Evolutionary conservation across 2,888 invertebrate genomes (phyloP).

Genomic region (Cosmia pyralina): DNA sequence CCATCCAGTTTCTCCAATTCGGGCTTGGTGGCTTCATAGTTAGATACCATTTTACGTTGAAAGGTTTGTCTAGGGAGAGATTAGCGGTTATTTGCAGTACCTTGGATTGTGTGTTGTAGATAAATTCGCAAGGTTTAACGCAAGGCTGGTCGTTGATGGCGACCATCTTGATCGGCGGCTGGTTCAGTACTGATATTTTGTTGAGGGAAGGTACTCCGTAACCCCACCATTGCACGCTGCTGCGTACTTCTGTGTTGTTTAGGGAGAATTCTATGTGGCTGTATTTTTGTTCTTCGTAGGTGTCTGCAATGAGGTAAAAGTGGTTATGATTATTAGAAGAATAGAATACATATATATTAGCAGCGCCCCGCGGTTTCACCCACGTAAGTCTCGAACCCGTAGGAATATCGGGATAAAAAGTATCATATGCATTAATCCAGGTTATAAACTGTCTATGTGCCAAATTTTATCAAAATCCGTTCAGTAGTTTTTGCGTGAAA

Average conservation of each 20-base stretch:
- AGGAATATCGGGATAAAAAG: too few relatives aligned
- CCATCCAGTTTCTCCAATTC: slow-evolving; percentile 59
- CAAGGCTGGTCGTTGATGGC: slow-evolving; percentile 75
- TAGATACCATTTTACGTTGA: slow-evolving; percentile 77
- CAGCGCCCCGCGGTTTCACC: too few relatives aligned
- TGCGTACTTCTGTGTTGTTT: slow-evolving; percentile 74
- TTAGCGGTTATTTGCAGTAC: slow-evolving; percentile 77
- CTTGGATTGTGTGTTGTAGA: slow-evolving; percentile 71
- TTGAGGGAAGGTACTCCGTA: slow-evolving; percentile 83
- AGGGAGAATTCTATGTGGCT: slow-evolving; percentile 87
- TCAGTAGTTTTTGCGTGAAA: too few relatives aligned
- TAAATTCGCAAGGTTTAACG: slow-evolving; percentile 74
- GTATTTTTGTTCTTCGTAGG: slow-evolving; percentile 90
- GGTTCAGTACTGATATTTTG: slow-evolving; percentile 75
- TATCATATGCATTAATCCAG: too few relatives aligned
- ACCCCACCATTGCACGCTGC: slow-evolving; percentile 85
- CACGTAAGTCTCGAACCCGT: too few relatives aligned
- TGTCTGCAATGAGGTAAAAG: slow-evolving; percentile 79
- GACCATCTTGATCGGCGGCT: slow-evolving; percentile 73
- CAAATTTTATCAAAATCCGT: too few relatives aligned
- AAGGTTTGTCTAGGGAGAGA: slow-evolving; percentile 80
- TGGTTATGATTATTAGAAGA: too few relatives aligned
- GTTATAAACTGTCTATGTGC: too few relatives aligned
- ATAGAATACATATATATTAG: too few relatives aligned
- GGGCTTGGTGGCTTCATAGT: slow-evolving; percentile 61